Percentiles rank a stretch among this genome's conserved stretches.
These are phyloP conservation scores for Lepidocolaptes lacrymiger DNA, from an alignment of 2,797 vertebrate species.

Conservation along the genomic window DNA sequence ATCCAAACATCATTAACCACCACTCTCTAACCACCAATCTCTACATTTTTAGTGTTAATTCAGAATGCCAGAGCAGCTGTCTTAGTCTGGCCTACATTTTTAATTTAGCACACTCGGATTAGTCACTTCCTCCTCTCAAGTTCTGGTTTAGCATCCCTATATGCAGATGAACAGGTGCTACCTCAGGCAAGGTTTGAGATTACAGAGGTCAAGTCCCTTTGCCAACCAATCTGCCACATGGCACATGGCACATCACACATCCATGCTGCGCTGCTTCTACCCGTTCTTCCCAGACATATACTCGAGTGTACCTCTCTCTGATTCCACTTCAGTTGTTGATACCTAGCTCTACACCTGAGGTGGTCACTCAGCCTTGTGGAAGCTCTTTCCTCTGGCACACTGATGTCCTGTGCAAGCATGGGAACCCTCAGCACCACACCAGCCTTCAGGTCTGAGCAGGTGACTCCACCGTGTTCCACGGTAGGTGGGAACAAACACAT, in stretches of 20 bases:
- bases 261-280: neutral
- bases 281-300: neutral
- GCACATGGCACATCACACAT: too few relatives aligned
- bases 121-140: neutral
- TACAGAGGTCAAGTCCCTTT: neutral
- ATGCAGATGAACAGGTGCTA: neutral
- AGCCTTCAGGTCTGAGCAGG: neutral
- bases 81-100: neutral
- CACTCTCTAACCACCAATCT: neutral
- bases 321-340: neutral
- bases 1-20: neutral
- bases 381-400: neutral
- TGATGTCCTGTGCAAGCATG: neutral
- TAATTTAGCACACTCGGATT: neutral
- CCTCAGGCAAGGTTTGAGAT: neutral
- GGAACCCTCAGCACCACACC: neutral
- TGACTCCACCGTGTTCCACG: accelerated
- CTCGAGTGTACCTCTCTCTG: neutral
- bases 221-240: neutral
- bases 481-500: neutral
- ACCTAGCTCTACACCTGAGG: neutral
- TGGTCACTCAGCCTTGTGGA: neutral
- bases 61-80: neutral
- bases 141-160: neutral
- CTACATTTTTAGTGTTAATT: neutral